phyloP scores from a whole-genome alignment of 2,113 vertebrate genomes.

The Mormyrus iriodes region DNA sequence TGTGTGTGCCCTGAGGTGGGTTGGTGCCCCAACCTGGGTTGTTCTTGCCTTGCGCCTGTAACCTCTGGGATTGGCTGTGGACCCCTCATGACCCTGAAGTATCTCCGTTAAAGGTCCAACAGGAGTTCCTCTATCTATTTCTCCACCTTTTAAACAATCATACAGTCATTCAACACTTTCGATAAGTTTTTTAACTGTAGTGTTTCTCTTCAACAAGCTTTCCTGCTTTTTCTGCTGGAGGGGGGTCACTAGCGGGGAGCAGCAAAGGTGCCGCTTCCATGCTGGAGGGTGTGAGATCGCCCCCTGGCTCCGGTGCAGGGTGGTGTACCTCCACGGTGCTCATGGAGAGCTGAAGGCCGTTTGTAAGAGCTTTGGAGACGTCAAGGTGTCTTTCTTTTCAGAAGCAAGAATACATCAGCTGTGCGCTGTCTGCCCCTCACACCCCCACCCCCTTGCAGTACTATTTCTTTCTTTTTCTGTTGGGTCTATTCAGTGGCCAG shows the following conservation, averaged over 20 bases:
- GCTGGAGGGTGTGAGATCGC: background rate
- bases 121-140: background rate
- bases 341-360: conserved; percentile 77
- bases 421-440: conserved; percentile 40
- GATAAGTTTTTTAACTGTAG: background rate
- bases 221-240: conserved; percentile 23
- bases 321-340: conserved; percentile 69
- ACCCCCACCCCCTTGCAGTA: conserved; percentile 30
- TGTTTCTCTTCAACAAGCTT: background rate
- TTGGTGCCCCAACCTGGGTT: background rate
- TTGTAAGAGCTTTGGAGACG: conserved; percentile 77
- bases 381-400: conserved; percentile 79
- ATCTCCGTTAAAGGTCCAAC: background rate
- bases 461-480: conserved; percentile 52
- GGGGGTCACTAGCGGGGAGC: conserved; percentile 7
- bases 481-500: conserved; percentile 72
- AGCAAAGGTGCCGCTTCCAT: no score
- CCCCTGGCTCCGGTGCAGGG: conserved; percentile 26
- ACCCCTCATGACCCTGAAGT: background rate
- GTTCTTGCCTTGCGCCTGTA: background rate
- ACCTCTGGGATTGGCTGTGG: background rate
- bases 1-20: background rate
- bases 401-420: conserved; percentile 76
- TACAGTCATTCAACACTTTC: background rate
- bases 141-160: background rate